phyloP scores from a whole-genome alignment of 2,888 invertebrate species.

The Amblyjoppa fuscipennis region DNA sequence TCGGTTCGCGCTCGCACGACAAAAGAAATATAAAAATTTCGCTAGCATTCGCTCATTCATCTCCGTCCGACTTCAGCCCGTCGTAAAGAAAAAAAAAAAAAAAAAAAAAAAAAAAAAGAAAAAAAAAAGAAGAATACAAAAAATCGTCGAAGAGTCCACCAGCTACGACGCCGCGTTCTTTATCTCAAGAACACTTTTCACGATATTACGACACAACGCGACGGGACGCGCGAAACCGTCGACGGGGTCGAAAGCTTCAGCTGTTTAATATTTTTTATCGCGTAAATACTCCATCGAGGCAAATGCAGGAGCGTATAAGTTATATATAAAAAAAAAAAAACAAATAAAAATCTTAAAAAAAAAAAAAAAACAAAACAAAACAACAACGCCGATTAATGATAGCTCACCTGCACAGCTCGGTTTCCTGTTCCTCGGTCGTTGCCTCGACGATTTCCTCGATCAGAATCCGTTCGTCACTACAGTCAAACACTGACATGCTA shows the following conservation, averaged over 20 bases:
- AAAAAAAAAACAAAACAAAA: background rate
- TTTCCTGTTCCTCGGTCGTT: constrained; percentile 84
- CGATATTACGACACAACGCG: background rate
- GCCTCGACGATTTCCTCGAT: constrained; percentile 87
- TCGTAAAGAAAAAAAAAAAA: background rate
- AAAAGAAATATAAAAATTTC: background rate
- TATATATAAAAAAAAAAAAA: background rate
- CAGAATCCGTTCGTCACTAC: constrained; percentile 86
- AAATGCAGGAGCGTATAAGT: background rate
- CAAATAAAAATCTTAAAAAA: background rate
- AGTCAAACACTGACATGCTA: constrained; percentile 87
- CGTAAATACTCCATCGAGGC: background rate
- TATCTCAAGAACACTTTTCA: background rate
- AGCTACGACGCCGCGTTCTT: background rate
- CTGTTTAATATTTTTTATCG: background rate
- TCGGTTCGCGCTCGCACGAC: constrained; percentile 25
- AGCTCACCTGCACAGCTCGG: constrained; percentile 81
- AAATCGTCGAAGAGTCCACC: background rate
- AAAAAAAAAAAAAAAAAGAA: background rate
- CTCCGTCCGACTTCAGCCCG: background rate
- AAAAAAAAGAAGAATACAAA: no score
- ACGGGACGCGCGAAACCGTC: background rate
- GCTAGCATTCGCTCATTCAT: background rate
- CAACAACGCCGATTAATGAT: background rate
- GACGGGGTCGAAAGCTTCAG: background rate